These are phyloP conservation scores for Peromyscus aztecus DNA, from an alignment of 2,797 vertebrate species.

Conservation along the genomic window DNA sequence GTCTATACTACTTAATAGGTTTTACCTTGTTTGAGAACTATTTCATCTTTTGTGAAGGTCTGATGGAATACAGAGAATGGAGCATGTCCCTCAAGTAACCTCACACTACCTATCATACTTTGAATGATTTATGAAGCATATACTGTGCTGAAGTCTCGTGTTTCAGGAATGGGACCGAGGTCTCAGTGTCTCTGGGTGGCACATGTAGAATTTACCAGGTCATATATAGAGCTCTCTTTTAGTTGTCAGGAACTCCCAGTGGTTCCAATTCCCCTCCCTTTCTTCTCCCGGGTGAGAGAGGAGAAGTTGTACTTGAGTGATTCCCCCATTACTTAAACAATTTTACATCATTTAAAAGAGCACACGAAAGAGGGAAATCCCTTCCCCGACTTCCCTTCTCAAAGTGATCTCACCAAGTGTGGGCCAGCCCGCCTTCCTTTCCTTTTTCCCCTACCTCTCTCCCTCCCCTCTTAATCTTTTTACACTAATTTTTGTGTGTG, in stretches of 20 bases:
- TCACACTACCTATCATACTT: neutral
- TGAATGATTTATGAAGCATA: neutral
- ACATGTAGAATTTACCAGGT: conserved; percentile 41
- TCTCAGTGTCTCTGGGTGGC: neutral
- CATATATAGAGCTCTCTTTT: neutral
- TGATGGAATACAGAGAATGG: neutral
- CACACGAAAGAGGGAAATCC: neutral
- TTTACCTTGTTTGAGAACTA: neutral
- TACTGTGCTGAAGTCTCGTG: neutral
- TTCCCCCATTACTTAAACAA: neutral
- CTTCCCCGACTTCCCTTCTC: conserved; percentile 37
- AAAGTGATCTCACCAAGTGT: neutral
- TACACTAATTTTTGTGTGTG: neutral
- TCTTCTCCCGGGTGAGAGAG: neutral
- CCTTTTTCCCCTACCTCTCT: too few relatives aligned
- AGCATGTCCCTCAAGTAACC: neutral
- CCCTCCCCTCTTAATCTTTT: too few relatives aligned
- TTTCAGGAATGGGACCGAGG: conserved; percentile 8
- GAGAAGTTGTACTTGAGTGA: neutral
- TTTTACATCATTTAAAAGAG: neutral
- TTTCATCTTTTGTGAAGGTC: neutral
- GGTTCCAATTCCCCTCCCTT: neutral
- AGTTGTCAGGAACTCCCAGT: neutral
- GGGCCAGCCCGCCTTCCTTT: neutral
- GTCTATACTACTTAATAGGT: neutral